Evolutionary conservation across 2,888 invertebrate genomes (phyloP).

Genomic region (Acronicta psi): DNA sequence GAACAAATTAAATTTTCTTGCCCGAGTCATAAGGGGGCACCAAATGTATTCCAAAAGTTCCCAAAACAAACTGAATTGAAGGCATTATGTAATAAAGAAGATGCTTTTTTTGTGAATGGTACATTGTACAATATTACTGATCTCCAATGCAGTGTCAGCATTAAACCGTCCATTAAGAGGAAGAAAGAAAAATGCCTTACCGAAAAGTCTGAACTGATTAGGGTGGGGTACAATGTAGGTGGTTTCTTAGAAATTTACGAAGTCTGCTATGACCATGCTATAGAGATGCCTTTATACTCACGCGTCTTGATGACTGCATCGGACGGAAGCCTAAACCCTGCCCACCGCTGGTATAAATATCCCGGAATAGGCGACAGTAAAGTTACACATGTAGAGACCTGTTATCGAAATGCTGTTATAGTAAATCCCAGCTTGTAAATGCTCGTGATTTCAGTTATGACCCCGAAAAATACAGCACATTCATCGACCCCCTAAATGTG

Average conservation of each 20-base stretch:
- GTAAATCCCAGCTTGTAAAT: slow-evolving; percentile 53
- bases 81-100: slow-evolving; percentile 41
- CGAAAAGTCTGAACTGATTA: slow-evolving; percentile 45
- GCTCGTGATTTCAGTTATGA: slow-evolving; percentile 48
- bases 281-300: slow-evolving; percentile 44
- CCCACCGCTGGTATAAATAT: slow-evolving; percentile 36
- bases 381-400: slow-evolving; percentile 36
- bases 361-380: slow-evolving; percentile 20
- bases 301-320: slow-evolving; percentile 24
- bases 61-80: slow-evolving; percentile 27
- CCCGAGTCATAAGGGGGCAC: slow-evolving; percentile 13
- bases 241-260: slow-evolving; percentile 49
- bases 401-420: slow-evolving; percentile 46
- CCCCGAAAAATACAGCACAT: slow-evolving; percentile 47
- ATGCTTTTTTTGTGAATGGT: slow-evolving; percentile 37
- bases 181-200: slow-evolving; percentile 38
- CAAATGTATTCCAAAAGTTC: slow-evolving; percentile 43
- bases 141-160: slow-evolving; percentile 38
- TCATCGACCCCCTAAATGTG: slow-evolving; percentile 54
- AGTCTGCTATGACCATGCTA: slow-evolving; percentile 48
- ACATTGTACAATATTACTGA: slow-evolving; percentile 42
- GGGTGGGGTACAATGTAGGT: slow-evolving; percentile 47
- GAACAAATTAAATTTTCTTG: slow-evolving; percentile 42
- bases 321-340: slow-evolving; percentile 1
- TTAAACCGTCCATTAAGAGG: slow-evolving; percentile 32